A percentile compares a stretch with the other conserved stretches of the same genome.
These are phyloP conservation scores for Halictus quadricinctus DNA, from an alignment of 2,888 invertebrate species.

Conservation along the genomic window DNA sequence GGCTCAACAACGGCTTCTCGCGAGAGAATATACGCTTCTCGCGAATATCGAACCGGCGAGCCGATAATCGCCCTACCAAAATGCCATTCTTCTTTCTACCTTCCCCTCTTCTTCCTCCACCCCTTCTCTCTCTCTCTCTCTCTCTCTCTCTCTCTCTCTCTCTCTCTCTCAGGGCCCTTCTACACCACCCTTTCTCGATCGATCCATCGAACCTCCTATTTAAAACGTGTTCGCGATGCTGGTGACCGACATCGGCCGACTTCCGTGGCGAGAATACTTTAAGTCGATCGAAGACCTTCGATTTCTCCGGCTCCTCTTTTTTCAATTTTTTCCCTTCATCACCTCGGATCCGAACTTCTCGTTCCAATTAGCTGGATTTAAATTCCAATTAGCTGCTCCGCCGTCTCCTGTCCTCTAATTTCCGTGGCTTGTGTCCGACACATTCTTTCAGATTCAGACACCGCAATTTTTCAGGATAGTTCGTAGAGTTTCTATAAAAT, in stretches of 20 bases:
- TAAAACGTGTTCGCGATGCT: neutral
- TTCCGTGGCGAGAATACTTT: neutral
- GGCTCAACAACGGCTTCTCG: slow-evolving; percentile 40
- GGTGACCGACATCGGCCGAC: neutral
- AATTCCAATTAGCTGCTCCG: neutral
- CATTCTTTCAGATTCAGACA: neutral
- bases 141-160: neutral
- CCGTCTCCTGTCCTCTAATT: neutral
- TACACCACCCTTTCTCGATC: neutral
- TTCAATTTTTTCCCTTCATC: neutral
- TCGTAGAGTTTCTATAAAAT: neutral
- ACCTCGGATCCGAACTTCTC: neutral
- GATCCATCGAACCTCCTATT: neutral
- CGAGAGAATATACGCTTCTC: slow-evolving; percentile 37
- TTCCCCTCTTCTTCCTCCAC: neutral
- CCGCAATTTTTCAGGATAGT: neutral
- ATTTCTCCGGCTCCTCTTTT: neutral
- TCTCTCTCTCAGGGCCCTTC: neutral
- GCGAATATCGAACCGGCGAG: slow-evolving; percentile 43
- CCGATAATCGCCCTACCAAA: slow-evolving; percentile 50
- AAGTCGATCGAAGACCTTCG: neutral
- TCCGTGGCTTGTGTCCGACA: neutral
- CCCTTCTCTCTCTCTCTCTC: neutral
- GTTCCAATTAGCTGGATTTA: neutral
- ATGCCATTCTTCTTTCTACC: slow-evolving; percentile 40